These are phyloP conservation scores for Marcusenius ussheri DNA, from an alignment of 2,113 vertebrate species.

Conservation along the genomic window DNA sequence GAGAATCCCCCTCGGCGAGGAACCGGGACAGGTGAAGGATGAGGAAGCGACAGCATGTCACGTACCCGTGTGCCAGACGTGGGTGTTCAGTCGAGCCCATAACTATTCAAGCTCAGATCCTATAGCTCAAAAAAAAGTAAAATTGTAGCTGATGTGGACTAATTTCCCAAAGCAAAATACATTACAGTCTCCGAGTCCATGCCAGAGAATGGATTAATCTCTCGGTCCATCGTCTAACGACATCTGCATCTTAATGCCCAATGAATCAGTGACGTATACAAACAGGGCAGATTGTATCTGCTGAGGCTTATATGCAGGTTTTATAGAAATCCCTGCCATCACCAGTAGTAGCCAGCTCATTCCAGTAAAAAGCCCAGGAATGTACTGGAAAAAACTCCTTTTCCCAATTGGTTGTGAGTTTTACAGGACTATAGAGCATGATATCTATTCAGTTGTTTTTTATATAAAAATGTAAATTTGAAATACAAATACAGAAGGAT, in stretches of 20 bases:
- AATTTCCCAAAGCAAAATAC: conserved; percentile 39
- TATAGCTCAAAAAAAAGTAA: conserved; percentile 16
- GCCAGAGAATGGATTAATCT: conserved; percentile 35
- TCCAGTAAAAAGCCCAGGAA: background rate
- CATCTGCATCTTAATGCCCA: background rate
- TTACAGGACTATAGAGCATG: background rate
- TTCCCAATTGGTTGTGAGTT: background rate
- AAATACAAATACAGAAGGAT: background rate
- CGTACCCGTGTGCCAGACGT: conserved; percentile 19
- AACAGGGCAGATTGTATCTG: background rate
- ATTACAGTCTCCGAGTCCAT: conserved; percentile 35
- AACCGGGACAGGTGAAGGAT: conserved; percentile 37
- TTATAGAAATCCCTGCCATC: background rate
- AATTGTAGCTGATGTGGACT: conserved; percentile 43
- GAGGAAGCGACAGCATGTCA: conserved; percentile 37
- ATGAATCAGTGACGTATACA: background rate
- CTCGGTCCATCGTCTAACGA: conserved; percentile 10
- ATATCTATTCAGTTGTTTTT: background rate
- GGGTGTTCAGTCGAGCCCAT: conserved; percentile 29
- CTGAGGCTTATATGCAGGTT: background rate
- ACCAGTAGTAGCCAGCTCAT: background rate
- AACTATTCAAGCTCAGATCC: conserved; percentile 37
- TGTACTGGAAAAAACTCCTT: background rate
- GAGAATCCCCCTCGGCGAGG: conserved; percentile 26
- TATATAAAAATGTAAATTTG: background rate